Base-by-base conservation (phyloP, 2,888 invertebrate genomes). In the Muscina levida region DNA sequence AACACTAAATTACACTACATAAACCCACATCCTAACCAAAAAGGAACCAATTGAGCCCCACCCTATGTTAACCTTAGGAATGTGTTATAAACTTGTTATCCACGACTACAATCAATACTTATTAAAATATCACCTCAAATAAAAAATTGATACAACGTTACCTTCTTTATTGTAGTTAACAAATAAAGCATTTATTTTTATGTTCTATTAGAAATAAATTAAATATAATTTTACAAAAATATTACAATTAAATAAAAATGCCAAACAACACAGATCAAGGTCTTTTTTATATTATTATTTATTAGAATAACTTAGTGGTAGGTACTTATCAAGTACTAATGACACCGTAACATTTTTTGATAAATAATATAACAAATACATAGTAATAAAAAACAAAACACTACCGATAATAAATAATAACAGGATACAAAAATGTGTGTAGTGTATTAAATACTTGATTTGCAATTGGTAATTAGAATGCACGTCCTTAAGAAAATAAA, bases 131-230 rank as follows among this genome's bases (percentile, higher is more conserved):
- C n/a, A n/a, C n/a, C n/a, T n/a, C n/a, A n/a, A n/a, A n/a, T n/a
- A n/a, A n/a, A n/a, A n/a, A n/a, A n/a, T n/a, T n/a, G n/a, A n/a
- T n/a, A n/a, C n/a, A n/a, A n/a, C n/a, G n/a, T n/a, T n/a, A n/a
- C n/a, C n/a, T n/a, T n/a, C n/a, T n/a, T n/a, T n/a, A n/a, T 37
- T n/a, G 42, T 48, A 77, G 48, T 76, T 72, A 67, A 77, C 72
- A 77, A 68, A 73, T 53, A 51, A 78, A 74, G 74, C 70, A 53
- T 73, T 70, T 65, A n/a, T 13, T 70, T 74, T 78, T 78, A 66
- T 74, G 70, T 53, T 31, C 13, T 2, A 53, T 51, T 51, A 46
- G 48, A 65, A 70, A 70, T 66, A 66, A 73, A 70, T 19, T 26
- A 56, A 31, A 10, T 65, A 15, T 53, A 67, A 53, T 72, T 37